Evolutionary conservation across 2,113 vertebrate genomes (phyloP).

Genomic region (Bos javanicus): DNA sequence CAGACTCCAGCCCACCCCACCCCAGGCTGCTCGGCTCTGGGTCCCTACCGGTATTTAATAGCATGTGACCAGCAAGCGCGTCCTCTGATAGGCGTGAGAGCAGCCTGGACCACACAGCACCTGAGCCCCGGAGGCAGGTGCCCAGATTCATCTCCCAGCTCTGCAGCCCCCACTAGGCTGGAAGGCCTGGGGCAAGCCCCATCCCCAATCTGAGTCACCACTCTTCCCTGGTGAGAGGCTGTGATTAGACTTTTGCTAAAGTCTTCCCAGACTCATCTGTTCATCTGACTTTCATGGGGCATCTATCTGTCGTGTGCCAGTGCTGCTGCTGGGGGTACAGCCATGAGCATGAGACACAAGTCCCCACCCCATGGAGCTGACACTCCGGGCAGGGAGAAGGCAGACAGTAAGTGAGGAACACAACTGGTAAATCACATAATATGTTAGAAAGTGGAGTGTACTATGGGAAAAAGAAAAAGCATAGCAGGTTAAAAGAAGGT

Average conservation of each 20-base stretch:
- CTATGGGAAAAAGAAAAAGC: not conserved
- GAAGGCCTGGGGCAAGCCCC: not conserved
- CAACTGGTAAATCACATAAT: not conserved
- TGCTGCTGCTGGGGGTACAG: too few relatives aligned
- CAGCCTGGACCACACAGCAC: not conserved
- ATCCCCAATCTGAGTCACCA: not conserved
- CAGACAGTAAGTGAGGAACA: not conserved
- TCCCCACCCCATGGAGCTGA: accelerated
- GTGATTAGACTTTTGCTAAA: not conserved
- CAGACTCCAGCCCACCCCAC: not conserved
- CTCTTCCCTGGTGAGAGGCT: not conserved
- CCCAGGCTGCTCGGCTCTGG: not conserved
- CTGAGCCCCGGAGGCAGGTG: accelerated
- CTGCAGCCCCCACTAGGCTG: not conserved
- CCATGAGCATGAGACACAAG: not conserved
- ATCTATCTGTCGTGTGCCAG: not conserved
- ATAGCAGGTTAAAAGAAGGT: not conserved
- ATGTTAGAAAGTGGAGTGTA: not conserved
- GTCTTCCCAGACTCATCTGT: not conserved
- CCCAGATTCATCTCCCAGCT: not conserved
- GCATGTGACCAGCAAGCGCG: not conserved
- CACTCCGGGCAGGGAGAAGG: not conserved
- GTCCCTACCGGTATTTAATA: not conserved
- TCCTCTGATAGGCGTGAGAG: not conserved
- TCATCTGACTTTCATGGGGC: not conserved